Conservation (phyloP, 2,113 vertebrate genomes). For the Engystomops pustulosus region DNA sequence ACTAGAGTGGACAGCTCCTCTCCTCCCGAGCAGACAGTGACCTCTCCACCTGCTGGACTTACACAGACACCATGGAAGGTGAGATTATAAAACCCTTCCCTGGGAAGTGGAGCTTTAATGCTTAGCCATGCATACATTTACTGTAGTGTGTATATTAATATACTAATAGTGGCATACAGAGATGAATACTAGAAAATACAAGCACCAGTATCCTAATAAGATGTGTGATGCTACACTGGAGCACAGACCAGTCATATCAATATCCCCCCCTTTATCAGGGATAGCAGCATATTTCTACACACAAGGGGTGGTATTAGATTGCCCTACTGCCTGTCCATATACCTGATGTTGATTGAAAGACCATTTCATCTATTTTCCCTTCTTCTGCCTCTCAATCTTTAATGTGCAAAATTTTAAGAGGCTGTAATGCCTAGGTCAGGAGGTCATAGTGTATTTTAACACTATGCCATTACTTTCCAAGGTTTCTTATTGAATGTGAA, state of each 20-base stretch:
- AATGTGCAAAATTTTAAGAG: neutral
- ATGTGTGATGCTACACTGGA: neutral
- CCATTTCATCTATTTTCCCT: neutral
- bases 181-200: neutral
- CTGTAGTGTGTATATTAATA: neutral
- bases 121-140: no score
- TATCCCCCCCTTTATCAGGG: neutral
- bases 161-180: neutral
- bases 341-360: neutral
- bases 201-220: no score
- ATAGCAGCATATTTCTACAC: neutral
- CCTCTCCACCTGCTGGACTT: neutral
- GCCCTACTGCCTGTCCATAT: neutral
- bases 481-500: neutral
- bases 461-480: neutral
- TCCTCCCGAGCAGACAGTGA: neutral
- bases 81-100: neutral
- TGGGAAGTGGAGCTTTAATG: no score
- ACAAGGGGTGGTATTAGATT: neutral
- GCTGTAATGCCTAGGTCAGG: neutral
- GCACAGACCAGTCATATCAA: neutral
- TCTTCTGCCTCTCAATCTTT: neutral
- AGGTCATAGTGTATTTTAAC: neutral
- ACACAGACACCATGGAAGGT: slow-evolving; percentile 17
- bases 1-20: neutral